Evolutionary conservation across 2,797 vertebrate genomes (phyloP).

Genomic region (Sebastes trivittatus): DNA sequence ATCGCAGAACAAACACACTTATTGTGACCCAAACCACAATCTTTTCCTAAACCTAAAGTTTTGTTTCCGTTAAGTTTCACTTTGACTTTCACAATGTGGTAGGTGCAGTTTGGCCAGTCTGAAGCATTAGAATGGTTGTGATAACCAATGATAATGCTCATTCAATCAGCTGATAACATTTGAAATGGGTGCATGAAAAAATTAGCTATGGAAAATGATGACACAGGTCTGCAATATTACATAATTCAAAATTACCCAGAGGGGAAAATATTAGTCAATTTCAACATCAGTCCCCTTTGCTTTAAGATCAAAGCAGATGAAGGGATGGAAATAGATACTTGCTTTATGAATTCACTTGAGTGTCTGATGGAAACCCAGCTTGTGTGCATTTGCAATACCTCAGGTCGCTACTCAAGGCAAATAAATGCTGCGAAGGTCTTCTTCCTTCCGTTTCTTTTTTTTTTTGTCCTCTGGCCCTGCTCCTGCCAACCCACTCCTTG

Average conservation of each 20-base stretch:
- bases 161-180: neutral
- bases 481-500: conserved; percentile 52
- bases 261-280: neutral
- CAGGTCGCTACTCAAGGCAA: conserved; percentile 4
- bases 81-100: neutral
- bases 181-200: neutral
- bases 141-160: neutral
- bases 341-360: neutral
- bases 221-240: neutral
- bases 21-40: neutral
- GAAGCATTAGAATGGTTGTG: neutral
- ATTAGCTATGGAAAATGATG: neutral
- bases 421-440: conserved; percentile 12
- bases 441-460: neutral
- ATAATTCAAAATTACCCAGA: neutral
- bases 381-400: neutral
- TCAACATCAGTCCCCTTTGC: neutral
- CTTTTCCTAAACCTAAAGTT: neutral
- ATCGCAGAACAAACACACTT: neutral
- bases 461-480: conserved; percentile 35
- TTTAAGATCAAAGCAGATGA: neutral
- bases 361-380: neutral
- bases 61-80: neutral
- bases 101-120: neutral
- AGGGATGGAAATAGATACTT: neutral